A percentile compares a stretch with the other conserved stretches of the same genome.
Conservation (phyloP, 2,888 invertebrate genomes). For the Chloroclystis v-ata region DNA sequence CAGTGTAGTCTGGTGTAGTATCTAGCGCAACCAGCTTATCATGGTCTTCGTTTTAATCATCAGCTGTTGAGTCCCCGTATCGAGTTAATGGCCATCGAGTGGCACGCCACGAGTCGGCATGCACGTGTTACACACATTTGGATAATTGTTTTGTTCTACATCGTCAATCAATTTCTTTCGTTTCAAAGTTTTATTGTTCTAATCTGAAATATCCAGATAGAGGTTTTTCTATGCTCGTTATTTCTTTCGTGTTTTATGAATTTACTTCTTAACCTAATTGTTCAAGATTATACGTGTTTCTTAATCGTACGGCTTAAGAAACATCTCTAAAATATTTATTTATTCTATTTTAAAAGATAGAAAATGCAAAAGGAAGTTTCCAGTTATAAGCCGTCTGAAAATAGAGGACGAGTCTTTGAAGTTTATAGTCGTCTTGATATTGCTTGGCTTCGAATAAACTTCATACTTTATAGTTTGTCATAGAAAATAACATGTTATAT, state of each 20-base stretch:
- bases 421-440: constrained; percentile 24
- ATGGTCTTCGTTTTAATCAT: neutral
- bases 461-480: constrained; percentile 18
- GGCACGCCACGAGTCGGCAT: constrained; percentile 11
- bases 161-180: constrained; percentile 15
- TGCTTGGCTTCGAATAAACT: constrained; percentile 21
- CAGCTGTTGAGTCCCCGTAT: neutral
- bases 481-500: constrained; percentile 13
- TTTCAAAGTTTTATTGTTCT: constrained; percentile 16
- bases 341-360: neutral
- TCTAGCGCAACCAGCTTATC: constrained; percentile 12
- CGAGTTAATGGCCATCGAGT: constrained; percentile 5
- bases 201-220: constrained; percentile 3
- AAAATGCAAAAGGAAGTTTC: constrained; percentile 8
- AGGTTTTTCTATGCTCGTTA: neutral
- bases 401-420: constrained; percentile 20
- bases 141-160: constrained; percentile 24
- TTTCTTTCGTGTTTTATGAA: neutral
- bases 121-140: constrained; percentile 22
- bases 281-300: too few relatives aligned
- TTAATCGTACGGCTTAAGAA: too few relatives aligned
- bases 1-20: constrained; percentile 11
- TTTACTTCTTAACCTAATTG: too few relatives aligned
- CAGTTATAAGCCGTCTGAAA: constrained; percentile 9
- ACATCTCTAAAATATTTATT: too few relatives aligned